phyloP scores from a whole-genome alignment of 2,888 invertebrate genomes.

The Apamea epomidion region DNA sequence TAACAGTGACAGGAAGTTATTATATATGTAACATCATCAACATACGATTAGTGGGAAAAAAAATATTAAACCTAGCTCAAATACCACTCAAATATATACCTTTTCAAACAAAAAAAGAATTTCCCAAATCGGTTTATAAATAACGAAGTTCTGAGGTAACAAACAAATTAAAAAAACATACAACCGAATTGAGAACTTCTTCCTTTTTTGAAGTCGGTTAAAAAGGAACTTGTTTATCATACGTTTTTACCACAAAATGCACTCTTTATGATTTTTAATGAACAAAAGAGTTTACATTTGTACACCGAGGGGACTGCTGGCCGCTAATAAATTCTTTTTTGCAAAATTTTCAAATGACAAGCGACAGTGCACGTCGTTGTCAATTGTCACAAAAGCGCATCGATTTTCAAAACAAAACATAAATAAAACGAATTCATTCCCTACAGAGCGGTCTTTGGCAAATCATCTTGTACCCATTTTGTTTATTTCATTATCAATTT shows the following conservation, averaged over 20 bases:
- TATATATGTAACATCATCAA: too few relatives aligned
- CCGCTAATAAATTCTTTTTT: conserved; percentile 71
- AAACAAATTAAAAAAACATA: too few relatives aligned
- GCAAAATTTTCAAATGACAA: conserved; percentile 85
- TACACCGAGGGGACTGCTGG: conserved; percentile 58
- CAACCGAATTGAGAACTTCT: too few relatives aligned
- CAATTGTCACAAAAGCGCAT: conserved; percentile 86
- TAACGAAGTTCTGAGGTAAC: too few relatives aligned
- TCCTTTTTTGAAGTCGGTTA: too few relatives aligned
- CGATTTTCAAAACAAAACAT: conserved; percentile 84
- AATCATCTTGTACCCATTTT: conserved; percentile 67
- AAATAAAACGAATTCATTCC: conserved; percentile 74
- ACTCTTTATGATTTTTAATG: not conserved
- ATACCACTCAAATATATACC: too few relatives aligned
- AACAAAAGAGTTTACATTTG: conserved; percentile 42
- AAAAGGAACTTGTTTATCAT: too few relatives aligned
- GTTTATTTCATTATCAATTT: conserved; percentile 64
- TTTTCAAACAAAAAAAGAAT: too few relatives aligned
- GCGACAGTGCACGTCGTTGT: conserved; percentile 84
- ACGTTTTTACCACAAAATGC: not conserved
- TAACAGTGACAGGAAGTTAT: too few relatives aligned
- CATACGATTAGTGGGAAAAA: too few relatives aligned
- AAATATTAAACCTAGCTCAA: too few relatives aligned
- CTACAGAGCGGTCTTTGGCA: conserved; percentile 70
- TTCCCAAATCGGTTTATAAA: too few relatives aligned